phyloP scores from a whole-genome alignment of 2,797 vertebrate species.

The Capromys pilorides region DNA sequence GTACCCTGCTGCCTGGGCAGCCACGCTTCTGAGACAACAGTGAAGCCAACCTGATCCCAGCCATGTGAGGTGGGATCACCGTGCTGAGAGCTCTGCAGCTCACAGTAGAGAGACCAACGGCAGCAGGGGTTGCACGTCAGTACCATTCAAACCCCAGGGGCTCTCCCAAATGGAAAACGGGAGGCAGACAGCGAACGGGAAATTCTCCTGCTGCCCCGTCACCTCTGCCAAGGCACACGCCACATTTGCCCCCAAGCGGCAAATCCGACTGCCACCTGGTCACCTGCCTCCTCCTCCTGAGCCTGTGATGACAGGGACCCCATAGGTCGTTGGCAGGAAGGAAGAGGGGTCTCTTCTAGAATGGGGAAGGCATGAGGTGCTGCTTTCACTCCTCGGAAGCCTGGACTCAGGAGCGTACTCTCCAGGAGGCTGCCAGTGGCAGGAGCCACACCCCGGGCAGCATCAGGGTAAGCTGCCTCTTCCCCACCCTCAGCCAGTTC shows the following conservation, averaged over 20 bases:
- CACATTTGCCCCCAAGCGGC: background rate
- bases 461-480: background rate
- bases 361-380: background rate
- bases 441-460: background rate
- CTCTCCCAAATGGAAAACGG: background rate
- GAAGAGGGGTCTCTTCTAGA: background rate
- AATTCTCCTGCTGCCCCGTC: background rate
- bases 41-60: background rate
- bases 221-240: constrained; percentile 13
- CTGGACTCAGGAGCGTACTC: background rate
- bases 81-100: background rate
- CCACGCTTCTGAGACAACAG: background rate
- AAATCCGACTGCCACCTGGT: background rate
- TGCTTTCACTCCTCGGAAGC: background rate
- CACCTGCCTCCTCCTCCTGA: constrained; percentile 4
- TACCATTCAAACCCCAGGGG: background rate
- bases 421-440: background rate
- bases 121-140: background rate
- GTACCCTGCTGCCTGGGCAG: background rate
- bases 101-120: background rate
- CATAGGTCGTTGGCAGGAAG: background rate
- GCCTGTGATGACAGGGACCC: background rate
- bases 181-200: background rate
- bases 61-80: background rate
- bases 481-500: background rate